Conservation (phyloP, 2,888 invertebrate species). For the Toxonevra muliebris region DNA sequence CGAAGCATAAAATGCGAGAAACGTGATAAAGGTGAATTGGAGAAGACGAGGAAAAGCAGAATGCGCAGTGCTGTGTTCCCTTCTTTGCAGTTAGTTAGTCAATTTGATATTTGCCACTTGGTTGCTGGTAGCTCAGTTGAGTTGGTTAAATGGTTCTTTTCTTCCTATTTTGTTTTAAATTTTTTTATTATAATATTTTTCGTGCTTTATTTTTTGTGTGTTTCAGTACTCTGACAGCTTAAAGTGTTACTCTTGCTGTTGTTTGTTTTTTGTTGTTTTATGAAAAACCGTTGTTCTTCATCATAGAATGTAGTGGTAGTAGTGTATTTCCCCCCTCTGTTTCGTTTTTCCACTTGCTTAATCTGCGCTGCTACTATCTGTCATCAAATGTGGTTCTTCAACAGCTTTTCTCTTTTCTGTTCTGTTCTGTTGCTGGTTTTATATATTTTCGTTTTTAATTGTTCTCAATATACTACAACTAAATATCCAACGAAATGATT, state of each 20-base stretch:
- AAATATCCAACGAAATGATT: conserved; percentile 41
- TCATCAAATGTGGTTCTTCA: conserved; percentile 28
- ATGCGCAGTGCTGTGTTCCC: background rate
- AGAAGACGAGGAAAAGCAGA: background rate
- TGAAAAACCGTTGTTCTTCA: conserved; percentile 16
- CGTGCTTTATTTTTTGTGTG: background rate
- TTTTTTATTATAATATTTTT: background rate
- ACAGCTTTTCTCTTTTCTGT: conserved; percentile 41
- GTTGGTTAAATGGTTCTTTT: conserved; percentile 9
- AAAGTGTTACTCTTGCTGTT: conserved; percentile 7
- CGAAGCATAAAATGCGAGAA: too few relatives aligned
- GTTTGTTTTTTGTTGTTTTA: conserved; percentile 7
- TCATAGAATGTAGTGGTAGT: conserved; percentile 6
- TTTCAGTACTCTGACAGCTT: conserved; percentile 6
- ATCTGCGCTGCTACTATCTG: background rate
- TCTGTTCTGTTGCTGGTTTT: conserved; percentile 43
- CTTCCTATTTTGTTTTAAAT: conserved; percentile 8
- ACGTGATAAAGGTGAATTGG: too few relatives aligned
- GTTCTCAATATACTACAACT: conserved; percentile 28
- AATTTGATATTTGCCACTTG: background rate
- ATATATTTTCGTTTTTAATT: conserved; percentile 26
- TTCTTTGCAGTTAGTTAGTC: background rate
- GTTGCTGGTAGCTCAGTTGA: conserved; percentile 7
- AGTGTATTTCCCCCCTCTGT: background rate
- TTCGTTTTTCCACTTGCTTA: background rate